Evolutionary conservation across 2,888 invertebrate species (phyloP).

Genomic region (Drosophila maculinotata): DNA sequence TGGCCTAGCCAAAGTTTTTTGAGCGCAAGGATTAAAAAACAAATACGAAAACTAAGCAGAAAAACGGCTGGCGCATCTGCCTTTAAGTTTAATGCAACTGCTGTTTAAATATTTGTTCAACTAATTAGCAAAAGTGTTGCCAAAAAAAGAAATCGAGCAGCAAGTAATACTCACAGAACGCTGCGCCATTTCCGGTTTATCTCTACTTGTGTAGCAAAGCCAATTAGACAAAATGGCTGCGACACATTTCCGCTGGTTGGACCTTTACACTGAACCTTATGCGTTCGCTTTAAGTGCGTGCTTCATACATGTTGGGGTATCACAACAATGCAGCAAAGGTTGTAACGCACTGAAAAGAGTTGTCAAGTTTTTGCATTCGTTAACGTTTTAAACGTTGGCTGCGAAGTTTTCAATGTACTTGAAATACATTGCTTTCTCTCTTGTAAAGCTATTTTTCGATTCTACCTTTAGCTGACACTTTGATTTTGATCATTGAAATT

Average conservation of each 20-base stretch:
- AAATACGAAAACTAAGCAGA: constrained; percentile 15
- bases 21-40: constrained; percentile 19
- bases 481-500: too few relatives aligned
- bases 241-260: constrained; percentile 77
- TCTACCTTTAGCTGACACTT: too few relatives aligned
- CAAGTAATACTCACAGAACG: constrained; percentile 50
- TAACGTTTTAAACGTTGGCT: background rate
- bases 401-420: too few relatives aligned
- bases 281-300: constrained; percentile 34
- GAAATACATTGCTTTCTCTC: too few relatives aligned
- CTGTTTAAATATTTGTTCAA: constrained; percentile 65
- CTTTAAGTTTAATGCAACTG: constrained; percentile 60
- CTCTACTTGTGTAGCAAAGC: constrained; percentile 64
- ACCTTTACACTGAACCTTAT: constrained; percentile 34
- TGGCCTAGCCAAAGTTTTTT: constrained; percentile 53
- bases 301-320: constrained; percentile 5
- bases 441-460: too few relatives aligned
- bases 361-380: background rate
- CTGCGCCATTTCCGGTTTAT: constrained; percentile 78
- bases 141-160: constrained; percentile 38
- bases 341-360: constrained; percentile 13
- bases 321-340: constrained; percentile 12
- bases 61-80: constrained; percentile 44
- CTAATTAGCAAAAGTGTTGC: constrained; percentile 77
- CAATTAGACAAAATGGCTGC: constrained; percentile 80